These are phyloP conservation scores for Eulemur albifrons DNA, from an alignment of 2,797 vertebrate species.

Conservation along the genomic window DNA sequence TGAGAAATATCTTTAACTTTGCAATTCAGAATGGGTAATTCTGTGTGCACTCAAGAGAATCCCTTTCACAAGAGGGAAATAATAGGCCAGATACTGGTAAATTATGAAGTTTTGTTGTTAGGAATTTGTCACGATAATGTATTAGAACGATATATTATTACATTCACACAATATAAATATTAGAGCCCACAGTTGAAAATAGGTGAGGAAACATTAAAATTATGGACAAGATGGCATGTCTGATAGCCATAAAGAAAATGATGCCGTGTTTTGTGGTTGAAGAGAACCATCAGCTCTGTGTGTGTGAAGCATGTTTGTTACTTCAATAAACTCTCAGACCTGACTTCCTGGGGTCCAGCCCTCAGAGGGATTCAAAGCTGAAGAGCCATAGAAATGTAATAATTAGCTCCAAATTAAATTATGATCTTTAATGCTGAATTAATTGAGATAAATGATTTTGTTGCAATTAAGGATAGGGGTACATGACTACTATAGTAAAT, in stretches of 20 bases:
- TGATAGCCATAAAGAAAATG: background rate
- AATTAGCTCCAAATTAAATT: constrained; percentile 76
- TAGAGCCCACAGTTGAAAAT: background rate
- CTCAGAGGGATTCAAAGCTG: constrained; percentile 57
- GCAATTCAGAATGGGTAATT: background rate
- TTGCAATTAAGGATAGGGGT: constrained; percentile 67
- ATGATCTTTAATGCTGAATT: constrained; percentile 55
- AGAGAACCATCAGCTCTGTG: background rate
- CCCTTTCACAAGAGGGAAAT: background rate
- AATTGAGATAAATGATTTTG: constrained; percentile 62
- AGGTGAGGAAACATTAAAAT: background rate
- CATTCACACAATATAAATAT: background rate
- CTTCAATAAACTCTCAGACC: background rate
- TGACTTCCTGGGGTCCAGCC: background rate
- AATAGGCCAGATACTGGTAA: background rate
- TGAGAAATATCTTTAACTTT: constrained; percentile 54
- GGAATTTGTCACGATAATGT: background rate
- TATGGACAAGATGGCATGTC: background rate
- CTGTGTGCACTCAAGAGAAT: background rate
- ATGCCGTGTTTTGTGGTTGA: background rate
- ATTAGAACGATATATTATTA: background rate
- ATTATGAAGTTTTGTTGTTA: background rate
- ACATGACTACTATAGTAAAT: constrained; percentile 51
- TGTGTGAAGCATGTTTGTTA: background rate
- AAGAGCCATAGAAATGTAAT: constrained; percentile 60